These are phyloP conservation scores for Diploscapter pachys DNA, from an alignment of 1,140 invertebrate species.

Conservation along the genomic window DNA sequence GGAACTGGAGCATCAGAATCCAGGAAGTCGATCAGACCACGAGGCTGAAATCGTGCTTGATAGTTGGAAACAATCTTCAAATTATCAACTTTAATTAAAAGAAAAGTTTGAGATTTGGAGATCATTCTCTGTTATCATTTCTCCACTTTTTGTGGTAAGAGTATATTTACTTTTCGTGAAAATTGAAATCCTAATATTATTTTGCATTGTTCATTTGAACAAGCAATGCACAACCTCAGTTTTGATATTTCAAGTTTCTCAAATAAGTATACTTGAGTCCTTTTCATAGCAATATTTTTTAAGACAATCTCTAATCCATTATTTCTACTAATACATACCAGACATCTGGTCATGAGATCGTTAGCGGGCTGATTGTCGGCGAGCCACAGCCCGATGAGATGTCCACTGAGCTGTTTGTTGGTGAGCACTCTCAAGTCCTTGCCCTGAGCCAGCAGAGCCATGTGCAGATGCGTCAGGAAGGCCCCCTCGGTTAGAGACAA, in stretches of 20 bases:
- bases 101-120: neutral
- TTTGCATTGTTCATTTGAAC: too few species aligned
- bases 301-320: too few species aligned
- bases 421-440: conserved; percentile 66
- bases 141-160: too few species aligned
- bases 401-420: conserved; percentile 82
- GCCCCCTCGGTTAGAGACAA: conserved; percentile 94
- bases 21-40: conserved; percentile 82
- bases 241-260: too few species aligned
- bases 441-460: conserved; percentile 82
- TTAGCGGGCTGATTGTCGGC: conserved; percentile 87
- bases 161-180: too few species aligned
- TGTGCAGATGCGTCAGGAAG: conserved; percentile 82
- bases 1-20: conserved; percentile 83
- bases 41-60: conserved; percentile 61
- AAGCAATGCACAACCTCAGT: too few species aligned
- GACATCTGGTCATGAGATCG: conserved; percentile 78
- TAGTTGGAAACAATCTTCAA: neutral
- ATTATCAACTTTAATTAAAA: too few species aligned
- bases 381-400: conserved; percentile 95
- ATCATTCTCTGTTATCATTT: too few species aligned
- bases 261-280: too few species aligned
- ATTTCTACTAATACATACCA: conserved; percentile 65
- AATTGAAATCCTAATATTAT: too few species aligned
- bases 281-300: too few species aligned